Evolutionary conservation across 2,888 invertebrate genomes (phyloP).

Genomic region (Hirtodrosophila duncani): DNA sequence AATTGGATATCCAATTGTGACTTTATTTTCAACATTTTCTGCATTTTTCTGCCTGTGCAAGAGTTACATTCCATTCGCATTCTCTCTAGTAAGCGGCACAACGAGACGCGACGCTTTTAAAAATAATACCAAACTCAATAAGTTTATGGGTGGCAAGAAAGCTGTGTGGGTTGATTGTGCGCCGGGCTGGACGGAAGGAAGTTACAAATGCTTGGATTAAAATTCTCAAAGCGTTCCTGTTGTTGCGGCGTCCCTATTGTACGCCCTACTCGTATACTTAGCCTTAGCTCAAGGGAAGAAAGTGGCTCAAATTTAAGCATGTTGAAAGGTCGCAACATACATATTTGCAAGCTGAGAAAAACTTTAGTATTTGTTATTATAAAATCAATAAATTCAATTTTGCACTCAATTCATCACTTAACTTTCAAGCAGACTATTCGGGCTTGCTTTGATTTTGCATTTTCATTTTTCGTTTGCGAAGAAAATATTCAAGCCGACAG

Average conservation of each 20-base stretch:
- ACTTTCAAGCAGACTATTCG: not conserved
- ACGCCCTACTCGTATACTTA: not conserved
- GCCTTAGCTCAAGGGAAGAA: too few relatives aligned
- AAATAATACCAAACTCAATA: slow-evolving; percentile 53
- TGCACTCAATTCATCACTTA: not conserved
- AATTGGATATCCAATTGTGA: too few relatives aligned
- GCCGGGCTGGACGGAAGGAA: slow-evolving; percentile 46
- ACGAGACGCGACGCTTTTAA: slow-evolving; percentile 47
- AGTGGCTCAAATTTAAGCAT: too few relatives aligned
- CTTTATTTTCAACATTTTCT: too few relatives aligned
- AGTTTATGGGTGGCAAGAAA: slow-evolving; percentile 41
- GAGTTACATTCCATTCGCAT: too few relatives aligned
- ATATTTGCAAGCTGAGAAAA: too few relatives aligned
- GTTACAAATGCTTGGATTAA: slow-evolving; percentile 59
- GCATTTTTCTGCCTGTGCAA: too few relatives aligned
- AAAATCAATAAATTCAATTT: not conserved
- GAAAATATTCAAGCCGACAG: too few relatives aligned
- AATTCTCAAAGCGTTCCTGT: slow-evolving; percentile 14
- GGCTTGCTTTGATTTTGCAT: too few relatives aligned
- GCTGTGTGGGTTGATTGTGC: slow-evolving; percentile 30
- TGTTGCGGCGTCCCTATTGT: slow-evolving; percentile 2
- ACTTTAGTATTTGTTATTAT: not conserved
- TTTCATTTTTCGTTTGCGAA: too few relatives aligned
- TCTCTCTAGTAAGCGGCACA: too few relatives aligned
- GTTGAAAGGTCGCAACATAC: too few relatives aligned